A percentile compares a stretch with the other conserved stretches of the same genome.
Evolutionary conservation across 2,888 invertebrate species (phyloP).

Genomic region (Epistrophella euchroma): DNA sequence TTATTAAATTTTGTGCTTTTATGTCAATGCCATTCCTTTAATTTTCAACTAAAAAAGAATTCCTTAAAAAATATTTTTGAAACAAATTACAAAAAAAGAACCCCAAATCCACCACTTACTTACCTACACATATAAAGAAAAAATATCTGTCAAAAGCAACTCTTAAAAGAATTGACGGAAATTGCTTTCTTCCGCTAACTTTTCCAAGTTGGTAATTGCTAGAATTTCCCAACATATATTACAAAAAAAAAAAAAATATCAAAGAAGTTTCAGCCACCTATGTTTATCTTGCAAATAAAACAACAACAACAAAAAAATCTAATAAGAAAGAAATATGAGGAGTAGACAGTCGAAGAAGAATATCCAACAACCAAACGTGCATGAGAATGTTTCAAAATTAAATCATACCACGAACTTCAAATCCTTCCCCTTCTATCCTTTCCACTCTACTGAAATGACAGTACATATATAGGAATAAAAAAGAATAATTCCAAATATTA

Average conservation of each 20-base stretch:
- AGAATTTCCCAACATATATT: slow-evolving; percentile 12
- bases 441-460: slow-evolving; percentile 1
- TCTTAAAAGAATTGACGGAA: slow-evolving; percentile 33
- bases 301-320: not conserved
- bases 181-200: slow-evolving; percentile 37
- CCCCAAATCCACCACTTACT: not conserved
- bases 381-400: slow-evolving; percentile 50
- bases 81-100: slow-evolving; percentile 5
- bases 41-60: slow-evolving; percentile 10
- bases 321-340: slow-evolving; percentile 1
- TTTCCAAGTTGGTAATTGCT: slow-evolving; percentile 41
- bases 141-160: slow-evolving; percentile 34
- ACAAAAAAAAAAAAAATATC: not conserved
- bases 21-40: slow-evolving; percentile 9
- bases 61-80: not conserved
- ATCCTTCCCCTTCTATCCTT: too few relatives aligned
- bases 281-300: not conserved
- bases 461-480: not conserved
- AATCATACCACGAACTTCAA: slow-evolving; percentile 47
- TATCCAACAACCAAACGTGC: slow-evolving; percentile 40
- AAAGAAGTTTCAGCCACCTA: slow-evolving; percentile 16
- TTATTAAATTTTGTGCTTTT: slow-evolving; percentile 9
- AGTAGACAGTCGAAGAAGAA: slow-evolving; percentile 24
- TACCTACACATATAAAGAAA: slow-evolving; percentile 1
- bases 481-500: slow-evolving; percentile 31